Base-by-base conservation (phyloP, 2,113 vertebrate genomes). In the Chlamydotis undulata region DNA sequence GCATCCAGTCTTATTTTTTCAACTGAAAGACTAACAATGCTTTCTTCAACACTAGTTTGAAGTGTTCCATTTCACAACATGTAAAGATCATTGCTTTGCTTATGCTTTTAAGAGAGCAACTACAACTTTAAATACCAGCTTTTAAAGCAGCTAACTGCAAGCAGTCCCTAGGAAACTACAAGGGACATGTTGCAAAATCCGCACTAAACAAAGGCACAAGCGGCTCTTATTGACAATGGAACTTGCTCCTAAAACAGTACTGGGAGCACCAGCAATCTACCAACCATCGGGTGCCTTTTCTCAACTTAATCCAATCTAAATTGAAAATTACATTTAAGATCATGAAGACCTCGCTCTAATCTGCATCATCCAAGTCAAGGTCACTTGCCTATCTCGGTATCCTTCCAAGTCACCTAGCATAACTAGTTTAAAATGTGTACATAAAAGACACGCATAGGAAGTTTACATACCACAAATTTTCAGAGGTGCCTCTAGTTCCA, bases 401-500 rank as follows among this genome's bases (percentile, higher is more conserved):
- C 61, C 28, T 80, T 80, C n/a, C 39, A 86, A 57, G 7, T 4
- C 14, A 61, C 11, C 14, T 6, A 77, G 23, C 49, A 57, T 17
- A 69, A 35, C 11, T 19, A 47, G 26, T 79, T 45, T 28, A 43
- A 65, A 80, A 79, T 1, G 49, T 4, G 17, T 10, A 52, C 12
- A 59, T 12, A 45, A 17, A 73, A 14, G 4, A 94, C 6, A 61
- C 12, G 50, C 49, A 59, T 8, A 71, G 4, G 0, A 82, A 73
- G 56, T 55, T 82, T 69, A 96, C 98, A 53, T 91, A 99, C 99
- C 99, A 97, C 99, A 99, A 74, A 99, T 99, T 98, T 99, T 99
- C 87, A 99, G 97, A 12, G 99, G 99, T 68, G 99, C 99, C 96
- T 99, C 99, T 93, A 99, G 98, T 93, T 99, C 99, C 93, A 99